phyloP scores from a whole-genome alignment of 2,888 invertebrate genomes.

The Sussaba pulchella region DNA sequence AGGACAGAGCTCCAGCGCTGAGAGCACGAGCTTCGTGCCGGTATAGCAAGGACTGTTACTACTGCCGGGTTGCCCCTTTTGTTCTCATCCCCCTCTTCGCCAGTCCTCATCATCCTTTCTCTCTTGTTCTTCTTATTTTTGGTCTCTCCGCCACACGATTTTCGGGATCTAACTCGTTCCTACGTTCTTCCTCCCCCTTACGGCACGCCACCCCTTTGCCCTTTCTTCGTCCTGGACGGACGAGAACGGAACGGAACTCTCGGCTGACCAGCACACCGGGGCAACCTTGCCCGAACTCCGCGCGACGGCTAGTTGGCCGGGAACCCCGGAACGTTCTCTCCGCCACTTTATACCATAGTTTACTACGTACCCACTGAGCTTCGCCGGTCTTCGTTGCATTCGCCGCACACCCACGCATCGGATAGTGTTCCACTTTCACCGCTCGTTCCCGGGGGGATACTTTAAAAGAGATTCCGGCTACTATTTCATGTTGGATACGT shows the following conservation, averaged over 20 bases:
- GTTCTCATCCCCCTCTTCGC: not conserved
- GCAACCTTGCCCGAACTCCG: slow-evolving; percentile 26
- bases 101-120: slow-evolving; percentile 41
- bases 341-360: slow-evolving; percentile 64
- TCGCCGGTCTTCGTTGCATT: slow-evolving; percentile 22
- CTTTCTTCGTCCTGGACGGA: not conserved
- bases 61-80: slow-evolving; percentile 21
- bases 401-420: not conserved
- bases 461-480: slow-evolving; percentile 52
- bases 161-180: slow-evolving; percentile 38
- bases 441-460: slow-evolving; percentile 42
- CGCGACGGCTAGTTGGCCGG: slow-evolving; percentile 35
- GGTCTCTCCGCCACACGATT: slow-evolving; percentile 37
- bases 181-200: slow-evolving; percentile 15
- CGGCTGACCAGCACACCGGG: slow-evolving; percentile 56
- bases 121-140: slow-evolving; percentile 55
- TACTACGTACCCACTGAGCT: slow-evolving; percentile 47
- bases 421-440: slow-evolving; percentile 24
- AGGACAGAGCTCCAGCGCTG: slow-evolving; percentile 45
- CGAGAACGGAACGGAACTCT: slow-evolving; percentile 49
- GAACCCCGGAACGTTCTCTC: slow-evolving; percentile 3
- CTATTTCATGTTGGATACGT: slow-evolving; percentile 22
- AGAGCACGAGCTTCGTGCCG: slow-evolving; percentile 43
- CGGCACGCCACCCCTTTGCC: slow-evolving; percentile 32
- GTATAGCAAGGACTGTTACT: slow-evolving; percentile 35